Evolutionary conservation across 1,140 invertebrate genomes (phyloP).

Genomic region (Trypoxylus dichotomus): DNA sequence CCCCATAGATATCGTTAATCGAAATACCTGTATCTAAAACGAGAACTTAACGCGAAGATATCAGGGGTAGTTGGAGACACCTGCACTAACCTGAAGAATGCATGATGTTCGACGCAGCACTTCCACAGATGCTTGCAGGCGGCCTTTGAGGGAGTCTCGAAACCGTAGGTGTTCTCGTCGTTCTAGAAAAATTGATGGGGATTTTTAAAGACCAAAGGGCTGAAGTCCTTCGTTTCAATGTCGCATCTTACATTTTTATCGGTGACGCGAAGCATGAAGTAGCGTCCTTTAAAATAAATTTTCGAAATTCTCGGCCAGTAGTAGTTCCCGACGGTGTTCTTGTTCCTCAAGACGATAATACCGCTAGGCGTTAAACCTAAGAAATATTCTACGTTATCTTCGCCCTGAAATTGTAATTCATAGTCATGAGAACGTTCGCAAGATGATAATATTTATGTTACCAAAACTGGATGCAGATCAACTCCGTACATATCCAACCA

Average conservation of each 20-base stretch:
- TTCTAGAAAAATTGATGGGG: conserved; percentile 63
- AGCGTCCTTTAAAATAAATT: conserved; percentile 93
- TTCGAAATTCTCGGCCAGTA: conserved; percentile 98
- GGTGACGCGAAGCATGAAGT: conserved; percentile 92
- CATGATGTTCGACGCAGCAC: conserved; percentile 97
- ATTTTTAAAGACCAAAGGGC: background rate
- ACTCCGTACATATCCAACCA: conserved; percentile 97
- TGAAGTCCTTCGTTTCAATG: background rate
- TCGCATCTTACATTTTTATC: conserved; percentile 88
- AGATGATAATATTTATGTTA: conserved; percentile 44
- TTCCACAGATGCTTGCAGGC: conserved; percentile 98
- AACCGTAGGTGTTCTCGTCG: conserved; percentile 93
- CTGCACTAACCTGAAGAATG: conserved; percentile 92
- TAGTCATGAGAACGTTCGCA: background rate
- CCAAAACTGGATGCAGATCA: conserved; percentile 93
- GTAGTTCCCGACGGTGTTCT: conserved; percentile 97
- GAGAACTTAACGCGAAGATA: conserved; percentile 71
- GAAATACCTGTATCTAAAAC: conserved; percentile 67
- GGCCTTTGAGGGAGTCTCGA: conserved; percentile 90
- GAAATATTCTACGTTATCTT: conserved; percentile 96
- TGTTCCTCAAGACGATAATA: conserved; percentile 92
- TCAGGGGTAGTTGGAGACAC: conserved; percentile 70
- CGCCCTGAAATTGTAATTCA: conserved; percentile 67
- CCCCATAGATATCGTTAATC: background rate
- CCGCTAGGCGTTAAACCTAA: conserved; percentile 96